Evolutionary conservation across 2,113 vertebrate species (phyloP).

Genomic region (Grantiella picta): DNA sequence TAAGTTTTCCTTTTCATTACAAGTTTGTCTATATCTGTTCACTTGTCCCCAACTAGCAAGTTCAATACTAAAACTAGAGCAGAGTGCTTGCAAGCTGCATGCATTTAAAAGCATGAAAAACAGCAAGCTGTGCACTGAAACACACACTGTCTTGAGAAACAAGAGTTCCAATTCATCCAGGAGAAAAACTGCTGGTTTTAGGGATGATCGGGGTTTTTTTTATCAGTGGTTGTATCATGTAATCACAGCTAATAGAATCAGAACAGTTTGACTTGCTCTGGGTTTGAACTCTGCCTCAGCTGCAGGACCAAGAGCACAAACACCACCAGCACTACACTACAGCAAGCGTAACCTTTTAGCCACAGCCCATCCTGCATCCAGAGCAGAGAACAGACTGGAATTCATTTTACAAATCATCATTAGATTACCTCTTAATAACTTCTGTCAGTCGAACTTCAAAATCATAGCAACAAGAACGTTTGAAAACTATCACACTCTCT

Average conservation of each 20-base stretch:
- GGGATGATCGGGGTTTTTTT: rapidly evolving
- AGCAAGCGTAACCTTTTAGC: neutral
- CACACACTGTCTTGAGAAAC: neutral
- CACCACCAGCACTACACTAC: neutral
- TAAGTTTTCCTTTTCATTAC: neutral
- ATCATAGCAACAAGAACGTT: neutral
- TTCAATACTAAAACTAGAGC: neutral
- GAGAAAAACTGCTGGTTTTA: neutral
- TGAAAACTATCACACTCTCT: neutral
- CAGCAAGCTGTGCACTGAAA: neutral
- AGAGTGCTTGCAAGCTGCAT: neutral
- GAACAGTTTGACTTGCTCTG: neutral
- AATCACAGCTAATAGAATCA: neutral
- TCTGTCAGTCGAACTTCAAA: neutral
- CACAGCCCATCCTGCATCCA: neutral
- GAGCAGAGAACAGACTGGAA: neutral
- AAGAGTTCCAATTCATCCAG: neutral
- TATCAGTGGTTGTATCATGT: neutral
- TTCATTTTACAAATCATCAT: neutral
- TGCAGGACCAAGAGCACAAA: neutral
- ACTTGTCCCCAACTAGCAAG: neutral
- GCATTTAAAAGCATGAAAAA: neutral
- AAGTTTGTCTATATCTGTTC: neutral
- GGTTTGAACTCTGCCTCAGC: neutral
- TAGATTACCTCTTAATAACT: neutral